phyloP scores from a whole-genome alignment of 2,113 vertebrate genomes.

The Pristiophorus japonicus region DNA sequence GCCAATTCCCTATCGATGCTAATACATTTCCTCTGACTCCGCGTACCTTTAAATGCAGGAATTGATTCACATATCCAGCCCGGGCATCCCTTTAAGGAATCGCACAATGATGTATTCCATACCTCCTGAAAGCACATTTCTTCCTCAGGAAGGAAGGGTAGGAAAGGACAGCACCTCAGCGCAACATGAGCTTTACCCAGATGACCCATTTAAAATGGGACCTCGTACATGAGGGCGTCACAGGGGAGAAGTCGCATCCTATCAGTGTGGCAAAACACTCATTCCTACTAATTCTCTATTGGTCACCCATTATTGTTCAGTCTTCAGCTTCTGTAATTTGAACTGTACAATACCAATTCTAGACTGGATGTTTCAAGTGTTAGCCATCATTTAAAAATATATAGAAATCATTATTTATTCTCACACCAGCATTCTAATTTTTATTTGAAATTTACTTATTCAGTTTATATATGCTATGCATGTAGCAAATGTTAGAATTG shows the following conservation, averaged over 20 bases:
- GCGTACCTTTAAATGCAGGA: background rate
- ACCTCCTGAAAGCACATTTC: background rate
- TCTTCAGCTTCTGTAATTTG: background rate
- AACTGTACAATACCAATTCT: background rate
- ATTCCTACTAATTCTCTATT: background rate
- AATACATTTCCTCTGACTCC: no score
- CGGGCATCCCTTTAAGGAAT: background rate
- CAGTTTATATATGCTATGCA: background rate
- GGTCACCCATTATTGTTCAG: background rate
- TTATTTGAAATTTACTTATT: background rate
- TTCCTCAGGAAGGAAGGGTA: background rate
- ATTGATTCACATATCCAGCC: background rate
- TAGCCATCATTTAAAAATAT: background rate
- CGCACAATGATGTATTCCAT: background rate
- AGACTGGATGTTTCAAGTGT: background rate
- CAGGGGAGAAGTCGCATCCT: background rate
- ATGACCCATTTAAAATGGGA: background rate
- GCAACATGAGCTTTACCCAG: background rate
- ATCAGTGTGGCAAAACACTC: background rate
- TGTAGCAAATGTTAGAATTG: background rate
- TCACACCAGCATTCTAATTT: background rate
- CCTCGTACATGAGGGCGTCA: background rate
- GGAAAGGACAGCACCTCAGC: background rate
- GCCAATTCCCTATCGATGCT: no score
- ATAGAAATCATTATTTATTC: background rate